Base-by-base conservation (phyloP, 2,113 vertebrate species). In the Uria aalge region DNA sequence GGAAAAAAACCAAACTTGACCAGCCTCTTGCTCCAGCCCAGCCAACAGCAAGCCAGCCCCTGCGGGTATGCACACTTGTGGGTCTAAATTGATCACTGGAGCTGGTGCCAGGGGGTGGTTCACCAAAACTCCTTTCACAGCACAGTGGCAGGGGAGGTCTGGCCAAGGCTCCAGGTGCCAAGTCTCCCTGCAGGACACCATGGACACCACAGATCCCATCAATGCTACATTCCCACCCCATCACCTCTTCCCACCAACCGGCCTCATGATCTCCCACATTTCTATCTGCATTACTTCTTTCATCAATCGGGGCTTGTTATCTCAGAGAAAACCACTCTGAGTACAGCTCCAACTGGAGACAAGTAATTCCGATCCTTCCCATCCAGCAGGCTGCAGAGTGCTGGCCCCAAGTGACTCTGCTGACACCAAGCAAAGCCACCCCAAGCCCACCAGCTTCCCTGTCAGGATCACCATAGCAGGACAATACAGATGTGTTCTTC, bases 121-220 rank as follows among this genome's bases (percentile, higher is more conserved):
- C 89, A 66, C 48, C 75, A 86, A 67, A 55, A 63, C 6, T 29
- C 45, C 41, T 71, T 76, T 48, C 4, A 3, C 32, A 71, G 41
- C 18, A 7, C 9, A 8, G 15, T 29, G 60, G 29, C 41, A 81
- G 77, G 38, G 93, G 32, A 43, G 9, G 21, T 40, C 53, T 2
- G 3, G 5, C 8, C 3, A 2, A 68, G 56, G 27, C 40, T 90
- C 40, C 53, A 80, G 43, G 24, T 77, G 18, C 53, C 78, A 85
- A 62, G 2, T 3, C 5, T 48, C 20, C 30, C 63, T 2, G 1
- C 0, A 1, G 36, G 52, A 81, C 26, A 20, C 19, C 3, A 1
- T 2, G 16, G 13, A 57, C 48, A 81, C 1, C 50, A 71, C 11
- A 1, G 18, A 50, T 36, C 24, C 32, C 27, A n/a, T 13, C 40